phyloP scores from a whole-genome alignment of 35 echinoderm and acorn worm species.

The Ophioderma brevispina region DNA sequence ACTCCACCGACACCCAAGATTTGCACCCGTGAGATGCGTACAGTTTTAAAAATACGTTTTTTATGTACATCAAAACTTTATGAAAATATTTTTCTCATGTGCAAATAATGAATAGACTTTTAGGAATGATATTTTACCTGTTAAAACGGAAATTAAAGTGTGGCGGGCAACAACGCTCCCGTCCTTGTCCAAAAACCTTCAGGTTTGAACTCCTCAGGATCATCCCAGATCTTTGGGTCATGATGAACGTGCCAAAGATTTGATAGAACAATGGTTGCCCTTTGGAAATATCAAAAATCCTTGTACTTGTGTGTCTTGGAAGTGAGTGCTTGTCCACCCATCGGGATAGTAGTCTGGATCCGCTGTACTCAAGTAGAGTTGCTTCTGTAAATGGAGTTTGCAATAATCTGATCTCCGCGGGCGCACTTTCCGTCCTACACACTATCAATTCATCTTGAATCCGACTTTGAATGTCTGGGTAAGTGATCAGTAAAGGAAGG shows the following conservation, averaged over 20 bases:
- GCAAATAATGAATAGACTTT: too few species aligned
- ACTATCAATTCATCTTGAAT: background rate
- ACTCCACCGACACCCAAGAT: too few species aligned
- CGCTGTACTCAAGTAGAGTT: background rate
- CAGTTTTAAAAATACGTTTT: too few species aligned
- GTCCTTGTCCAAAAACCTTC: conserved; percentile 35
- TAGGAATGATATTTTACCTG: too few species aligned
- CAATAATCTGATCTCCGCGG: background rate
- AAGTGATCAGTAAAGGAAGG: background rate
- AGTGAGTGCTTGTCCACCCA: background rate
- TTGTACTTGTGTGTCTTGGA: background rate
- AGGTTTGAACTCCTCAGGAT: conserved; percentile 35
- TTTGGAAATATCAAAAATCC: conserved; percentile 34
- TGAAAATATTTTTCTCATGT: too few species aligned
- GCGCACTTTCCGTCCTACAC: background rate
- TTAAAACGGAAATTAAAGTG: conserved; percentile 53
- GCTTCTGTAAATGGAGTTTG: background rate
- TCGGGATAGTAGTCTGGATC: background rate
- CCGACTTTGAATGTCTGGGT: background rate
- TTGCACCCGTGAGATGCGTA: too few species aligned
- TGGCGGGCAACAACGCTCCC: background rate
- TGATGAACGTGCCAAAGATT: conserved; percentile 47
- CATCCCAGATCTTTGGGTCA: conserved; percentile 24
- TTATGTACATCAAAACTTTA: too few species aligned
- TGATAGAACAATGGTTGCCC: conserved; percentile 13